These are phyloP conservation scores for Thera britannica DNA, from an alignment of 2,888 invertebrate species.

Conservation along the genomic window DNA sequence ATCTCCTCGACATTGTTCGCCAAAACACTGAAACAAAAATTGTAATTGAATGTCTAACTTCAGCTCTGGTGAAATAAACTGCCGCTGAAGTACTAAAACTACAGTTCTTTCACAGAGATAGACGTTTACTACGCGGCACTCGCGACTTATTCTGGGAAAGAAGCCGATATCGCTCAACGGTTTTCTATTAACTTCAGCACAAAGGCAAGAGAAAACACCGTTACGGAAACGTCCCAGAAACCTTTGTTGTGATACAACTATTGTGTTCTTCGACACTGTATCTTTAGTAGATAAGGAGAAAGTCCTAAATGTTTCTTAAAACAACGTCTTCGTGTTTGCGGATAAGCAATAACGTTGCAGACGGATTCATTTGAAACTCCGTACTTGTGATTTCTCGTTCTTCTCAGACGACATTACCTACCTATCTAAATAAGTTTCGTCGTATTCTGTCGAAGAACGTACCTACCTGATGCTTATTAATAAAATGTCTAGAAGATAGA, in stretches of 20 bases:
- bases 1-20: constrained; percentile 51
- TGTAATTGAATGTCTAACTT: constrained; percentile 38
- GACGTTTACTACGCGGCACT: constrained; percentile 51
- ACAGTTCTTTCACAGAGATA: constrained; percentile 41
- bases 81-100: constrained; percentile 36
- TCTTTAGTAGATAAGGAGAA: constrained; percentile 48
- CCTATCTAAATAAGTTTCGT: constrained; percentile 19
- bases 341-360: constrained; percentile 32
- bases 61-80: constrained; percentile 31
- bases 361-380: constrained; percentile 24
- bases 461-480: neutral
- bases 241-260: constrained; percentile 69
- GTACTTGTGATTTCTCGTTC: constrained; percentile 15
- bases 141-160: constrained; percentile 55
- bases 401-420: constrained; percentile 17
- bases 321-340: constrained; percentile 36
- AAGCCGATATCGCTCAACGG: constrained; percentile 63
- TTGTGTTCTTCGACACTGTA: constrained; percentile 66
- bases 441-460: neutral
- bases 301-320: constrained; percentile 40
- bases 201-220: constrained; percentile 69
- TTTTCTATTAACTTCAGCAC: constrained; percentile 69
- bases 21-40: constrained; percentile 36
- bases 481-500: neutral
- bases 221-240: constrained; percentile 73